A percentile compares a stretch with the other conserved stretches of the same genome.
Evolutionary conservation across 2,113 vertebrate genomes (phyloP).

Genomic region (Isurus oxyrinchus): DNA sequence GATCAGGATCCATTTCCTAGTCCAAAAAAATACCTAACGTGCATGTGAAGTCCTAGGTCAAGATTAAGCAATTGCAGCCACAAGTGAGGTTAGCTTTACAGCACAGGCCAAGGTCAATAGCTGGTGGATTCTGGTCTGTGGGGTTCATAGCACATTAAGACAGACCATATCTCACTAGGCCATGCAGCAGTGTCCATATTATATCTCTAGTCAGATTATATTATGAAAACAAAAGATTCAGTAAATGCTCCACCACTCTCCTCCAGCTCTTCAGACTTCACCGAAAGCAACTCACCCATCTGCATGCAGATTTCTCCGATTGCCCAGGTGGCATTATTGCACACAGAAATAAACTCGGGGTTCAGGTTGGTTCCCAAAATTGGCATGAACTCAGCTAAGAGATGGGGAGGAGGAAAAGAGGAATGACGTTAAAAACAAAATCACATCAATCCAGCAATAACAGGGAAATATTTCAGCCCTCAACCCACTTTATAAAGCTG

Average conservation of each 20-base stretch:
- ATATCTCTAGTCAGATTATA: too few relatives aligned
- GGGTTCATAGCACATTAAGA: not conserved
- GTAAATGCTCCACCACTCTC: not conserved
- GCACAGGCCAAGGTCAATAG: not conserved
- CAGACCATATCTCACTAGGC: not conserved
- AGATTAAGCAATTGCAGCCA: too few relatives aligned
- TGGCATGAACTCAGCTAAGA: conserved; percentile 89
- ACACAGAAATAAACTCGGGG: conserved; percentile 91
- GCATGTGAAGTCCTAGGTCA: too few relatives aligned
- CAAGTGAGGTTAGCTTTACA: too few relatives aligned
- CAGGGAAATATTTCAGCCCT: not conserved
- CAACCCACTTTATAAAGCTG: not conserved
- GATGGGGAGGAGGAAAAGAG: not conserved
- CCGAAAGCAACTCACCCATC: conserved; percentile 69
- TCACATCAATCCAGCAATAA: not conserved
- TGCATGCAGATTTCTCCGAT: conserved; percentile 97
- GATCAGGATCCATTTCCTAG: too few relatives aligned
- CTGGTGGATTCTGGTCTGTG: not conserved
- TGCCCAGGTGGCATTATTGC: conserved; percentile 94
- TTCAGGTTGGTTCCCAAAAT: conserved; percentile 94
- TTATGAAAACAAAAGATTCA: not conserved
- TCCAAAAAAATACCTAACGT: too few relatives aligned
- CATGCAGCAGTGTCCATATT: not conserved
- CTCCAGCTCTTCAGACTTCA: not conserved
- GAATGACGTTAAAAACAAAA: not conserved